Base-by-base conservation (phyloP, 1,140 invertebrate genomes). In the Nylanderia fulva region DNA sequence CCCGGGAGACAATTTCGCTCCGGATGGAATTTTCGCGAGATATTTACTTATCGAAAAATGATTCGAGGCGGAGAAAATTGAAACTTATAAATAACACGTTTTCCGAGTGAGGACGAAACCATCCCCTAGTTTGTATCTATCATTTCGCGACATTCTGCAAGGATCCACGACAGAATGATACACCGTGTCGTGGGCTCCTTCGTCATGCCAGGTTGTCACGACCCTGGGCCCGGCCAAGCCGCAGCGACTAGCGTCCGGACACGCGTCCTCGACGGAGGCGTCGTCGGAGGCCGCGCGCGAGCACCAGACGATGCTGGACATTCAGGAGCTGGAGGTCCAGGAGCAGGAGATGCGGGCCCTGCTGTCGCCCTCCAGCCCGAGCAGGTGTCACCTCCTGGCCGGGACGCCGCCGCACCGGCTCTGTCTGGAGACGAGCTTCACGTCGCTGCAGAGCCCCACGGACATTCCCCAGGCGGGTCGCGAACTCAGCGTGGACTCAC, bases 351-450 rank as follows among this genome's bases (percentile, higher is more conserved):
- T 94, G 92, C 88, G 91, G 11, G 93, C 94, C 2, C 80, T 95
- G 56, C 87, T 95, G 21, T 93, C 94, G n/a, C 85, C 91, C 9
- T 91, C 92, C 54, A 95, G 93, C 66, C 93, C 93, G 4, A 75
- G 29, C 9, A 86, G 85, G 21, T 76, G 54, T 6, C 85, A 85
- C 1, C 24, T 72, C 6, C 56, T 90, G 84, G 93, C 93, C 80
- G 95, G 93, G 64, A 96, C 94, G 79, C 95, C 95, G 68, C 96
- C 95, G 84, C 96, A 96, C 83, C 95, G 95, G 76, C 92, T 97
- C 15, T 97, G 96, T 87, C 93, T 97, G 71, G 97, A 98, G 92
- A 98, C 97, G 1, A 97, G 97, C 88, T 97, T 98, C 93, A 97
- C 97, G 3, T 97, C 96, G 68, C 91, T 96, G 6, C 95, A 96